Evolutionary conservation across 2,888 invertebrate species (phyloP), one percentile per base, ranked within the genome.

Genomic region (Sphaerophoria rueppellii): DNA sequence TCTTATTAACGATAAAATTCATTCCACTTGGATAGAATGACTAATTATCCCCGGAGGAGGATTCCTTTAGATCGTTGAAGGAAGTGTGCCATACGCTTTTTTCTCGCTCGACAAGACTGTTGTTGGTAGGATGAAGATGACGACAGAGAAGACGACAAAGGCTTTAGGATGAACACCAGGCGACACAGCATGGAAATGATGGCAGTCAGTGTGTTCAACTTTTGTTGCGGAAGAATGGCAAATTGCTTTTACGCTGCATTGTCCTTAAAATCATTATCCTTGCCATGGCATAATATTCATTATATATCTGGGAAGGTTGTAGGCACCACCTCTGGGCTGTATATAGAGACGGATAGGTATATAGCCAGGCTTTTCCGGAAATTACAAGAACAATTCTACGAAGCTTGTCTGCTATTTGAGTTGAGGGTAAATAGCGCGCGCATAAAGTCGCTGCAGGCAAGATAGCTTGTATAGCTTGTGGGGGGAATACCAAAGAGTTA

Each of bases 41-140:
- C 85, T 85, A 85, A 85, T 85, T 85, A 85, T 73, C 61, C 76
- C 81, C 85, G 58, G 48, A 85, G 85, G 85, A 85, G 40, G 67
- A 67, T 50, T 67, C 52, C 37, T 52, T 70, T 46, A 58, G 76
- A 70, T 50, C 57, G 54, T 48, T 77, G 69, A 80, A 63, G 76
- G 76, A 81, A 81, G 77, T 85, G 85, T 73, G 81, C 76, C 85
- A 54, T 73, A 65, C 76, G 72, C 35, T 73, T 57, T n/a, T 77
- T 69, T 69, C 73, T 24, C 24, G 24, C 24, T 24, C 24, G 24
- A 24, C 24, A 24, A 24, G 24, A 24, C 24, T 24, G 24, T 24
- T 61, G 67, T 43, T 65, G 11, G 46, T 40, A n/a, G 61, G 0
- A 11, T 9, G 4, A 11, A 43, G 35, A 55, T 32, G 34, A 67